These are phyloP conservation scores for Arion vulgaris DNA, from an alignment of 1,140 invertebrate genomes.

Conservation along the genomic window DNA sequence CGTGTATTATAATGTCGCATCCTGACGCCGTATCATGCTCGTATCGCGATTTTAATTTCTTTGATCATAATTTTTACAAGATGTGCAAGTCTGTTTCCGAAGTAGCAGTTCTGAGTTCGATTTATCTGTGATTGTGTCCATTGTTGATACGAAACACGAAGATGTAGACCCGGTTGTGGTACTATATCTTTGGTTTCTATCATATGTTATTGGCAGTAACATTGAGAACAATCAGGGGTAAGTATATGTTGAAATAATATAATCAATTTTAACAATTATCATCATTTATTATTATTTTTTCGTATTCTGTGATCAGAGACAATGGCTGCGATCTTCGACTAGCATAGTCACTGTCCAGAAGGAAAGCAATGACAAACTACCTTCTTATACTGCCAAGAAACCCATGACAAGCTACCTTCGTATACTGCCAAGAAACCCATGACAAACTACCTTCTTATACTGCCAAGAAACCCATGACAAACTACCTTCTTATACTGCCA, in stretches of 20 bases:
- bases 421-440: too few species aligned
- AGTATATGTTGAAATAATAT: not conserved
- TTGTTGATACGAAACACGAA: not conserved
- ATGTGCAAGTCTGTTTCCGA: not conserved
- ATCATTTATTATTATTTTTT: too few species aligned
- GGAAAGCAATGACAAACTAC: too few species aligned
- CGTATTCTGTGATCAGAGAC: too few species aligned
- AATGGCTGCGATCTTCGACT: too few species aligned
- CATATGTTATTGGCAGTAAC: not conserved
- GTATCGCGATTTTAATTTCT: not conserved
- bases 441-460: too few species aligned
- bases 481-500: too few species aligned
- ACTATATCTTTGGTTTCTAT: not conserved
- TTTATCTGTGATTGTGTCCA: not conserved
- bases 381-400: too few species aligned
- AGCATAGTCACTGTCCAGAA: too few species aligned
- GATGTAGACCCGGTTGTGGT: not conserved
- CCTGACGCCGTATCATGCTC: not conserved
- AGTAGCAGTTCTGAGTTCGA: not conserved
- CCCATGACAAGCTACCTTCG: too few species aligned
- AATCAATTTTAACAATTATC: too few species aligned
- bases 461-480: too few species aligned
- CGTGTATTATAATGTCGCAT: not conserved
- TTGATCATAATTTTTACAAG: conserved; percentile 4
- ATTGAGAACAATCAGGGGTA: not conserved